Evolutionary conservation across 1,140 invertebrate genomes (phyloP), one percentile per base, ranked within the genome.

Genomic region (Euwallacea fornicatus): DNA sequence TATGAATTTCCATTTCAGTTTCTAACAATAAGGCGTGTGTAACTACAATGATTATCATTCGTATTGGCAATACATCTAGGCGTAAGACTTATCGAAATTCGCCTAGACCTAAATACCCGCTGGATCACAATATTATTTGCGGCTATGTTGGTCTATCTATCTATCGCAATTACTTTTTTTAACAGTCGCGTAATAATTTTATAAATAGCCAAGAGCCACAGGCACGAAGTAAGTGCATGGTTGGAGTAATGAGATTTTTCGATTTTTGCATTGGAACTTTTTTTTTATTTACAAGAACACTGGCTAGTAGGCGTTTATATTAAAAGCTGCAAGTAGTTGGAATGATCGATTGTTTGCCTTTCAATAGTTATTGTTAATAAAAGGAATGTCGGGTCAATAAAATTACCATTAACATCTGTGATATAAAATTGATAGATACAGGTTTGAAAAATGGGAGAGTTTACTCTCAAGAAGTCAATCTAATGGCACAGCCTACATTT

Each of bases 101-200:
- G 21, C 58, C 66, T 68, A 68, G 56, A 68, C 66, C 66, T 68
- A 68, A 43, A 68, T 68, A 58, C 33, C 56, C 47, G 66, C 58
- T 53, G 16, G 66, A 68, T 61, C 66, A 60, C 42, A 53, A 61
- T 50, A 55, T 68, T 68, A 60, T 68, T 68, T 42, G 58, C 56
- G 56, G 55, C 43, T 11, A 10, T 61, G 60, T 60, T 68, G 66
- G 59, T 46, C 56, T 56, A 11, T 60, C 56, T 68, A 61, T 60
- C 58, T 41, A 42, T 68, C n/a, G 66, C 66, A 68, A 68, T 68
- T 68, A 68, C 59, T 68, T 68, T 68, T 68, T 68, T 61, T 68
- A 56, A 50, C 66, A 56, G 16, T 8, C 16, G 44, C 44, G 66
- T 50, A 68, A 68, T 61, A 61, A 61, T 68, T 68, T 68, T 68